A percentile compares a stretch with the other conserved stretches of the same genome.
These are phyloP conservation scores for Leptonema lineaticorne DNA, from an alignment of 1,140 invertebrate genomes.

Conservation along the genomic window DNA sequence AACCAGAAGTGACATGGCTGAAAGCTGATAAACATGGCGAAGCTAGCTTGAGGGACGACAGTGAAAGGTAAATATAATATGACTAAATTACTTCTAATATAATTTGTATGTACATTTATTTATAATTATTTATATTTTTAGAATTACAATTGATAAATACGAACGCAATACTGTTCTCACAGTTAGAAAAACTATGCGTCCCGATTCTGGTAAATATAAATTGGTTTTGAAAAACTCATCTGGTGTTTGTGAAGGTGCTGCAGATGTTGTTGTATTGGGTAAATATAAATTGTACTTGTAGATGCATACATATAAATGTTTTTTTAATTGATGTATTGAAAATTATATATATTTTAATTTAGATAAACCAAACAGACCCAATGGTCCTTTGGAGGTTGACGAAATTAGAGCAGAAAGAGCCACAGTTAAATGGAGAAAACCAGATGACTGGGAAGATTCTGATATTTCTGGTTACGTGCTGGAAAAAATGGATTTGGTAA, in stretches of 20 bases:
- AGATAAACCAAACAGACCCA: constrained; percentile 84
- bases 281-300: constrained; percentile 41
- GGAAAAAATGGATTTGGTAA: constrained; percentile 89
- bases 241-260: constrained; percentile 78
- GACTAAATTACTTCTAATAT: neutral
- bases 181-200: constrained; percentile 79
- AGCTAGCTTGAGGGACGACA: constrained; percentile 66
- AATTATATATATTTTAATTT: constrained; percentile 39
- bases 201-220: constrained; percentile 90
- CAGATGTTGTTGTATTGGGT: constrained; percentile 87
- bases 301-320: neutral
- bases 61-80: constrained; percentile 49
- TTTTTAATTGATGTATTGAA: neutral
- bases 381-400: constrained; percentile 81
- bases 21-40: constrained; percentile 53
- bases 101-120: neutral
- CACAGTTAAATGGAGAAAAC: constrained; percentile 94
- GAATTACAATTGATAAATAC: constrained; percentile 85
- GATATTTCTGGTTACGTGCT: constrained; percentile 94
- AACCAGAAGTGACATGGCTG: constrained; percentile 85
- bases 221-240: constrained; percentile 81
- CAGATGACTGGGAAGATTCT: constrained; percentile 90
- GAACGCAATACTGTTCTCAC: constrained; percentile 89
- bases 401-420: constrained; percentile 89
- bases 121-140: constrained; percentile 37